Evolutionary conservation across 2,113 vertebrate genomes (phyloP).

Genomic region (Lepus americanus): DNA sequence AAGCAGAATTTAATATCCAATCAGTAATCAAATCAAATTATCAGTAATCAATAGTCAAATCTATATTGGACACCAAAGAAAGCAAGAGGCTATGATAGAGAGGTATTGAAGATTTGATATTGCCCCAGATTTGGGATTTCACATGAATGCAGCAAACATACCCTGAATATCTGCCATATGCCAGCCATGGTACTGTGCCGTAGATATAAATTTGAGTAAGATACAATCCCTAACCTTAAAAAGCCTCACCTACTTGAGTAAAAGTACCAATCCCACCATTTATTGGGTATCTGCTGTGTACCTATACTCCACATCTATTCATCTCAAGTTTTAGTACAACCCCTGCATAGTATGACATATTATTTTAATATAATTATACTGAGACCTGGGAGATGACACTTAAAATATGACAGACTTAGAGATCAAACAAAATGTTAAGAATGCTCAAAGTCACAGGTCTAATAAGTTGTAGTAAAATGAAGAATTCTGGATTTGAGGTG

Average conservation of each 20-base stretch:
- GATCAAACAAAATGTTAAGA: neutral
- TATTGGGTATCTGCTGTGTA: neutral
- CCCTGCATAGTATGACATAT: neutral
- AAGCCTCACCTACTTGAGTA: neutral
- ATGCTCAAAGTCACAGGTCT: neutral
- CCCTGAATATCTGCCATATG: neutral
- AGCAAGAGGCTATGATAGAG: neutral
- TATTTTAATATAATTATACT: conserved; percentile 40
- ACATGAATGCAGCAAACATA: neutral
- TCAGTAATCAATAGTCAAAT: conserved; percentile 28
- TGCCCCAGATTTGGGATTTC: neutral
- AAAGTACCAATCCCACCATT: neutral
- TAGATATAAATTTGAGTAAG: neutral
- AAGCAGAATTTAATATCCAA: neutral
- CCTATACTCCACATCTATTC: neutral
- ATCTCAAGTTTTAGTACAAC: neutral
- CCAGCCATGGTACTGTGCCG: neutral
- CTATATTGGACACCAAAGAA: neutral
- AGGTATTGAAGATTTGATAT: neutral
- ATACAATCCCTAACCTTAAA: neutral
- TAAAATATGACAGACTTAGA: conserved; percentile 29
- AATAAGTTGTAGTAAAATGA: neutral
- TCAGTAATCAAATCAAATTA: neutral
- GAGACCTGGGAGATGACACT: neutral
- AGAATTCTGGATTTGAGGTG: neutral